A percentile compares a stretch with the other conserved stretches of the same genome.
phyloP scores from a whole-genome alignment of 2,113 vertebrate species.

The Caranx melampygus region DNA sequence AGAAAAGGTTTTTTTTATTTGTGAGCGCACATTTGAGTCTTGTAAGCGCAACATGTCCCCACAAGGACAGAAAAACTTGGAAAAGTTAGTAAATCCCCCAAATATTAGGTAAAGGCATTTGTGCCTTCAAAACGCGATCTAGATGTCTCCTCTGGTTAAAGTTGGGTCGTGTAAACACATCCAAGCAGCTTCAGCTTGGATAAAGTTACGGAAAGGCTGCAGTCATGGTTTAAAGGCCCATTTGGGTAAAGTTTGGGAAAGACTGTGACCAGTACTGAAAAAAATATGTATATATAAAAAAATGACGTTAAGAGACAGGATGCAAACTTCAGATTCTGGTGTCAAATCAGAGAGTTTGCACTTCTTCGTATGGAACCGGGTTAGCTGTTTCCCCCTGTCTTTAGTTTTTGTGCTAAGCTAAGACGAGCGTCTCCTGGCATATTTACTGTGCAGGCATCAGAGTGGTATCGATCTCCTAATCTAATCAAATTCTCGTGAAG shows the following conservation, averaged over 20 bases:
- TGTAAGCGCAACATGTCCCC: not conserved
- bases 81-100: not conserved
- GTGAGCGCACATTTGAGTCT: not conserved
- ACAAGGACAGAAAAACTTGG: constrained; percentile 13
- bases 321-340: not conserved
- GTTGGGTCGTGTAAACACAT: not conserved
- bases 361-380: not conserved
- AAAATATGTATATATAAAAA: not conserved
- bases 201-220: constrained; percentile 16
- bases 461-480: not conserved
- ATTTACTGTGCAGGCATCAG: not conserved
- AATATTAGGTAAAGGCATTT: not conserved
- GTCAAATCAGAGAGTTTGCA: not conserved
- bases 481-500: not conserved
- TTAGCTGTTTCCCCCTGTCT: not conserved
- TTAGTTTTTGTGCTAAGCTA: not conserved
- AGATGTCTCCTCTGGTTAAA: not conserved
- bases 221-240: not conserved
- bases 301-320: not conserved
- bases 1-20: constrained; percentile 11
- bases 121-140: constrained; percentile 4
- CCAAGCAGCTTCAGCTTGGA: constrained; percentile 3
- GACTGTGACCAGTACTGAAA: not conserved
- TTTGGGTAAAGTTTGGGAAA: too few species aligned
- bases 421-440: not conserved